phyloP scores from a whole-genome alignment of 2,113 vertebrate species.

The Chunga burmeisteri region DNA sequence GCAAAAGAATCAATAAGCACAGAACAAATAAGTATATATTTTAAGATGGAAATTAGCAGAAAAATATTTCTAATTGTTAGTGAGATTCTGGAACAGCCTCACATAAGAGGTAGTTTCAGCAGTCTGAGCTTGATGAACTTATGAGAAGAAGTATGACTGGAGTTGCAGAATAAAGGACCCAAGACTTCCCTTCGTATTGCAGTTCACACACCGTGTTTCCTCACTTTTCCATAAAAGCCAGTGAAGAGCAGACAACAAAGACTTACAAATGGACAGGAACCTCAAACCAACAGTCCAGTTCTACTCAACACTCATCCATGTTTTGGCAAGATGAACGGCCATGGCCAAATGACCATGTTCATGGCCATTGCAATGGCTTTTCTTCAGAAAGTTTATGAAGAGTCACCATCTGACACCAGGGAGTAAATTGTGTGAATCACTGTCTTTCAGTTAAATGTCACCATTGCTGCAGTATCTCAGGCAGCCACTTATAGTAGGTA shows the following conservation, averaged over 20 bases:
- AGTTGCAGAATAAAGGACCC: background rate
- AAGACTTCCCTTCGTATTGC: background rate
- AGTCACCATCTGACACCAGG: background rate
- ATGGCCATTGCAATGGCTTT: background rate
- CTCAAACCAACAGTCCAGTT: rapidly evolving
- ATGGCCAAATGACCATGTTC: background rate
- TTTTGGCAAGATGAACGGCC: background rate
- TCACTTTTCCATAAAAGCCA: background rate
- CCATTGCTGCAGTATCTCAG: conserved; percentile 4
- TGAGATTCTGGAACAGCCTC: background rate
- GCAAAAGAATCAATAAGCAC: background rate
- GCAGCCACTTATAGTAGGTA: conserved; percentile 19
- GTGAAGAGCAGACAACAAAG: background rate
- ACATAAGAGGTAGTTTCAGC: background rate
- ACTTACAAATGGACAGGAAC: background rate
- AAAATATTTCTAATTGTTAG: background rate
- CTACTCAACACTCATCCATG: background rate
- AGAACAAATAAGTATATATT: background rate
- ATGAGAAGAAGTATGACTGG: background rate
- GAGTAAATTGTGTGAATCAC: conserved; percentile 53
- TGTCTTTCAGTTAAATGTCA: conserved; percentile 57
- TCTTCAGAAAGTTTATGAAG: background rate
- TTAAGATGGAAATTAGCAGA: background rate
- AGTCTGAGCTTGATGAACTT: background rate
- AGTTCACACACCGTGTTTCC: background rate